These are phyloP conservation scores for Epinotia brunnichana DNA, from an alignment of 2,888 invertebrate genomes.

Conservation along the genomic window DNA sequence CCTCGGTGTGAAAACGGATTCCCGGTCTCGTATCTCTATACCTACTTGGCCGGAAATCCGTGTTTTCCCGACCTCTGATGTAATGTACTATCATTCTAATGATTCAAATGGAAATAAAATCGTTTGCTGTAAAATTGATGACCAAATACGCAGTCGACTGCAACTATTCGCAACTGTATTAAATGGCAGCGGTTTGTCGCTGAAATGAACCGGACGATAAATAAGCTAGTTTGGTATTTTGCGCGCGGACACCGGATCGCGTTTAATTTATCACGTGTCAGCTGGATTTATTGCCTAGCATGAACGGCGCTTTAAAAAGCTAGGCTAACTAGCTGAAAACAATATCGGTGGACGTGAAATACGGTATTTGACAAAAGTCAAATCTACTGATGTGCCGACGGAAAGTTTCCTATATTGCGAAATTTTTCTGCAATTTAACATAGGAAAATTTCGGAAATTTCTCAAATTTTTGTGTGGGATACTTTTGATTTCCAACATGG, in stretches of 20 bases:
- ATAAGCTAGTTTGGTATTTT: slow-evolving; percentile 41
- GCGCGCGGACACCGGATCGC: slow-evolving; percentile 44
- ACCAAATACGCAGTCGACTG: slow-evolving; percentile 2
- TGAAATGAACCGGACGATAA: slow-evolving; percentile 40
- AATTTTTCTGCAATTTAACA: no score
- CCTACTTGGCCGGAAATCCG: no score
- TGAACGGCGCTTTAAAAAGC: slow-evolving; percentile 48
- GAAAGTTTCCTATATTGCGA: no score
- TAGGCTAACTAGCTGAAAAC: slow-evolving; percentile 15
- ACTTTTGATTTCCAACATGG: no score
- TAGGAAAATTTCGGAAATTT: no score
- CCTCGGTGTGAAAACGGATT: no score
- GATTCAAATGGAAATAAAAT: background rate
- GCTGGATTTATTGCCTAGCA: slow-evolving; percentile 63
- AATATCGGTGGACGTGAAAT: background rate
- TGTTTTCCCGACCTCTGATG: no score
- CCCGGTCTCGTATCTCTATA: no score
- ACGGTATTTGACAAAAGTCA: no score
- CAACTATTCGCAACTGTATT: slow-evolving; percentile 18
- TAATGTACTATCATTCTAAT: no score
- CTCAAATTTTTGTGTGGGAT: no score
- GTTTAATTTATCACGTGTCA: slow-evolving; percentile 66
- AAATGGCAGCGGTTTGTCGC: slow-evolving; percentile 26
- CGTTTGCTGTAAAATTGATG: background rate
- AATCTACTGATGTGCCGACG: no score